Evolutionary conservation across 2,888 invertebrate genomes (phyloP).

Genomic region (Drosophila monieri): DNA sequence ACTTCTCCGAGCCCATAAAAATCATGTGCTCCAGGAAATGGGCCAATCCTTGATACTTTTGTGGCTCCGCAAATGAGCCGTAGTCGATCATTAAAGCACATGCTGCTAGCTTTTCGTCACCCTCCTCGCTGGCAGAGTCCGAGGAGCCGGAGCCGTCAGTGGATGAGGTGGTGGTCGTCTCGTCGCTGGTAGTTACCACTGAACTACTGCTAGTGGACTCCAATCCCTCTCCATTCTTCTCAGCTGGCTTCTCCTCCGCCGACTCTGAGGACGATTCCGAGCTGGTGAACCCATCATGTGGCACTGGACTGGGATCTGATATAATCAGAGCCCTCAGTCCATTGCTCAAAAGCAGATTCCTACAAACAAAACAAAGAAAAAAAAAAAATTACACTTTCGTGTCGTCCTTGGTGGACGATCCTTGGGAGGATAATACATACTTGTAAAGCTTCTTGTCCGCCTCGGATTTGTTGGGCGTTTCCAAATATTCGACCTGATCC

Average conservation of each 20-base stretch:
- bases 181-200: conserved; percentile 44
- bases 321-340: conserved; percentile 90
- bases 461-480: conserved; percentile 88
- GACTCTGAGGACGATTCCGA: conserved; percentile 66
- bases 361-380: conserved; percentile 60
- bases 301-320: conserved; percentile 86
- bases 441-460: conserved; percentile 92
- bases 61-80: conserved; percentile 91
- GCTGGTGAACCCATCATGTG: conserved; percentile 77
- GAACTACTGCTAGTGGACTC: conserved; percentile 46
- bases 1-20: conserved; percentile 96
- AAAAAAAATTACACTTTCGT: background rate
- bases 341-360: conserved; percentile 88
- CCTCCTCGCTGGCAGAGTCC: conserved; percentile 61
- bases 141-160: conserved; percentile 35
- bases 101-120: conserved; percentile 86
- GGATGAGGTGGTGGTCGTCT: conserved; percentile 41
- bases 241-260: conserved; percentile 55
- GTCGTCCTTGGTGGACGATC: background rate
- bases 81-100: conserved; percentile 91
- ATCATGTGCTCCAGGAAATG: conserved; percentile 96
- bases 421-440: conserved; percentile 82
- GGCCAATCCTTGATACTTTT: conserved; percentile 91
- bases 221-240: conserved; percentile 28
- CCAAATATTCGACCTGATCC: conserved; percentile 79